Evolutionary conservation across 2,797 vertebrate species (phyloP), one percentile per base, ranked within the genome.

Genomic region (Echeneis naucrates): DNA sequence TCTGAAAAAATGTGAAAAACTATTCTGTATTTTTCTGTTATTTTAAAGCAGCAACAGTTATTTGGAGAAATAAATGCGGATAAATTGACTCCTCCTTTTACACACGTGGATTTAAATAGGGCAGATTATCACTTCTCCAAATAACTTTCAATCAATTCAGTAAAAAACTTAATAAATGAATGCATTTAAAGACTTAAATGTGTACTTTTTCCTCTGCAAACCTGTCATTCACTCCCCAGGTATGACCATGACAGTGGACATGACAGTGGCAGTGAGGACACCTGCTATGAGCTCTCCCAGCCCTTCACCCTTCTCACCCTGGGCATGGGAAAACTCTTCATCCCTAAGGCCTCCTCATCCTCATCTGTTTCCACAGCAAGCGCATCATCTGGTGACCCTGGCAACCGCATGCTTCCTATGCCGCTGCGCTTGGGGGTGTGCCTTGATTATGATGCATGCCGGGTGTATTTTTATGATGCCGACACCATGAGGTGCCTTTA

Each of bases 241-340:
- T 98, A 97, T 0, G 98, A 99, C 70, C 98, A 99, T 56, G 98
- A 99, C 84, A 99, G 98, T 0, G 98, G 98, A 2, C 98, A 99
- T 21, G 98, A 99, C 93, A 99, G 98, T 0, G 98, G 97, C 69
- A 99, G 97, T 14, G 98, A 99, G 89, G 98, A 99, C 51, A 68
- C 95, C 0, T 94, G 93, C 81, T 96, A 95, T 2, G 98, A 99
- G 68, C 89, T 95, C 27, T 96, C 96, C 0, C 97, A 97, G 80
- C 97, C 97, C 60, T 97, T 97, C 86, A 97, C 95, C 0, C 91
- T 99, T 40, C 93, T 99, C 74, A 97, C 98, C 5, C 58, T 98
- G 55, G 98, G 97, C 82, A 99, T 98, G 98, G 97, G 96, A 72
- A 97, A 96, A 72, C 92, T 99, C 69, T 96, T 99, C 88, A 96